Conservation (phyloP, 1,140 invertebrate species). For the Neodiprion fabricii region DNA sequence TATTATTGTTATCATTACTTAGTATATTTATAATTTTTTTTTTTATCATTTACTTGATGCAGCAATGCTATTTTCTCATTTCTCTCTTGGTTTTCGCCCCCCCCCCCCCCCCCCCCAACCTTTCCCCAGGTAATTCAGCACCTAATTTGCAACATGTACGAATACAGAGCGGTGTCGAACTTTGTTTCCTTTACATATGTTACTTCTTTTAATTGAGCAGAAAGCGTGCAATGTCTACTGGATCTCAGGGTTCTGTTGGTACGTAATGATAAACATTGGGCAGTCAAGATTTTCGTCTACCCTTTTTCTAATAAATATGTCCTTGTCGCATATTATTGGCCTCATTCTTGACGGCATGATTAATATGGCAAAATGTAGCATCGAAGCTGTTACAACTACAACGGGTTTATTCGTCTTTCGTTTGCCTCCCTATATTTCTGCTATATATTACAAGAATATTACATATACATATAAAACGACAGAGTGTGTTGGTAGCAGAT, state of each 20-base stretch:
- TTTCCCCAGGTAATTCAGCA: neutral
- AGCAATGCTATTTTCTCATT: neutral
- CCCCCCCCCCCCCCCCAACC: too few relatives aligned
- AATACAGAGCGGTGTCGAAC: conserved; percentile 20
- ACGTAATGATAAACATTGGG: conserved; percentile 35
- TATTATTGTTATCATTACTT: neutral
- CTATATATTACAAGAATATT: conserved; percentile 63
- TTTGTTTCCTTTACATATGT: neutral
- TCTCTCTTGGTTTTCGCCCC: neutral
- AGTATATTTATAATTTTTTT: neutral
- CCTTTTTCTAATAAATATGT: neutral
- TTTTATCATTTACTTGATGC: neutral
- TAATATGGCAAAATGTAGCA: neutral
- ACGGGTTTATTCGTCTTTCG: conserved; percentile 10
- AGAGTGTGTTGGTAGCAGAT: too few relatives aligned
- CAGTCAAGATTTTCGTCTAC: conserved; percentile 21
- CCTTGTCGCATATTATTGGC: neutral
- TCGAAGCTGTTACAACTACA: too few relatives aligned
- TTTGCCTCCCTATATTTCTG: conserved; percentile 33
- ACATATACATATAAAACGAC: conserved; percentile 39
- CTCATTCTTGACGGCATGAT: neutral
- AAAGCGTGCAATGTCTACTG: conserved; percentile 42
- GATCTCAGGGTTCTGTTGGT: conserved; percentile 31
- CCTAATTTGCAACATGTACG: conserved; percentile 19
- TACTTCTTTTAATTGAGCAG: conserved; percentile 35